Evolutionary conservation across 2,113 vertebrate species (phyloP), one percentile per base, ranked within the genome.

Genomic region (Microtus ochrogaster): DNA sequence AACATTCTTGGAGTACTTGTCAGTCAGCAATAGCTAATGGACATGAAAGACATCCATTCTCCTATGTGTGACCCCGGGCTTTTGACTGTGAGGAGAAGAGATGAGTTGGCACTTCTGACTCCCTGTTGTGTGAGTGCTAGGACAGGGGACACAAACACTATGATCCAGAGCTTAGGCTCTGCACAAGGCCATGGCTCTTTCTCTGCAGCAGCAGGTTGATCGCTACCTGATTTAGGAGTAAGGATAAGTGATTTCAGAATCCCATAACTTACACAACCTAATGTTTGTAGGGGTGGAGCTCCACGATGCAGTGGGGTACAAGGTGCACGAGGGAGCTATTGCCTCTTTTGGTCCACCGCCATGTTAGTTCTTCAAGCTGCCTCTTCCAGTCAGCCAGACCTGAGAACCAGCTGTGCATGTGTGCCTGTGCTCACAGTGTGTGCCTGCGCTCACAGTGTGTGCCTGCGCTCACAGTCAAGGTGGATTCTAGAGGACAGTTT

Each of bases 111-210:
- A 63, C n/a, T 76, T 4, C 21, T 82, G 16, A 44, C 26, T 91
- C 36, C 7, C 94, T 77, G 33, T 81, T 72, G n/a, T 78, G 73
- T 77, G 87, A 66, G 66, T 73, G 36, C 13, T 68, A 49, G 89
- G 86, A 89, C 63, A 92, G 77, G 78, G 74, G 93, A 92, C 49
- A 61, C 81, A 85, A 85, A 84, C 81, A 55, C 49, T 87, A 41
- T 58, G 94, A 1, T 61, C 81, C 94, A 81, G 6, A 81, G 72
- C 28, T 82, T 4, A 89, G 16, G 39, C 52, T 26, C 36, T 30
- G 91, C 28, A 68, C 17, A 66, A 98, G 82, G 70, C 79, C 68
- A 87, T 2, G 39, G 36, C 21, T 89, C 41, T 77, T 91, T 90
- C 74, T 94, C 36, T 49, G 33, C 0, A 92, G 22, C 22, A 90